These are phyloP conservation scores for Chrysolina haemoptera DNA, from an alignment of 2,888 invertebrate genomes.

Conservation along the genomic window DNA sequence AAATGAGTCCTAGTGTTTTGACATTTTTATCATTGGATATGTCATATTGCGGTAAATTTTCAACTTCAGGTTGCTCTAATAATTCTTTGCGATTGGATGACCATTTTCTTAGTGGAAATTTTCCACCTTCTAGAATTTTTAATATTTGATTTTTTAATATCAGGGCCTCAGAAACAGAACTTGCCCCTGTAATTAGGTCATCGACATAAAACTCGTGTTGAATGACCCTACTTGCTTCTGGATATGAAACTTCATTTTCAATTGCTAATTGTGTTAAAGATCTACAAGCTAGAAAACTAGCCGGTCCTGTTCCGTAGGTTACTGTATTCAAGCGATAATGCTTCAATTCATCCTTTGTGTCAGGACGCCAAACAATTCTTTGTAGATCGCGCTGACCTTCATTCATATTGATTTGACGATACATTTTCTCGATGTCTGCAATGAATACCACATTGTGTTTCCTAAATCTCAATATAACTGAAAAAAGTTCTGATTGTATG, in stretches of 20 bases:
- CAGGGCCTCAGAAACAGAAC: constrained; percentile 2
- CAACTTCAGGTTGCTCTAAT: neutral
- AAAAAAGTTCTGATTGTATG: constrained; percentile 18
- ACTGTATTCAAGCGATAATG: neutral
- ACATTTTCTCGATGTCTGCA: constrained; percentile 33
- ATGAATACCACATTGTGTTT: constrained; percentile 29
- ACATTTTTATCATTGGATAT: constrained; percentile 30
- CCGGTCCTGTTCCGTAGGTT: neutral
- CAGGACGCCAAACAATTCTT: constrained; percentile 28
- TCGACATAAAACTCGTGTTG: constrained; percentile 34
- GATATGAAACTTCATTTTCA: constrained; percentile 10
- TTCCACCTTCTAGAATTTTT: constrained; percentile 16
- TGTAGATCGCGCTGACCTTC: constrained; percentile 13
- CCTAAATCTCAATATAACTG: constrained; percentile 29
- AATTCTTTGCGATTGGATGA: constrained; percentile 12
- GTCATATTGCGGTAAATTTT: neutral
- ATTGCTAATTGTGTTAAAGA: constrained; percentile 24
- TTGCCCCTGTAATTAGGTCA: constrained; percentile 24
- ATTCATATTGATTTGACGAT: constrained; percentile 24
- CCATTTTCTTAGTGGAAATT: constrained; percentile 25
- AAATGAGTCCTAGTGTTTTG: constrained; percentile 46
- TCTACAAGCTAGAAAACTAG: constrained; percentile 20
- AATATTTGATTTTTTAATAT: constrained; percentile 11
- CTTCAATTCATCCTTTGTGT: neutral
- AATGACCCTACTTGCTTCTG: constrained; percentile 14